Evolutionary conservation across 2,888 invertebrate species (phyloP), one percentile per base, ranked within the genome.

Genomic region (Drosophila paucipuncta): DNA sequence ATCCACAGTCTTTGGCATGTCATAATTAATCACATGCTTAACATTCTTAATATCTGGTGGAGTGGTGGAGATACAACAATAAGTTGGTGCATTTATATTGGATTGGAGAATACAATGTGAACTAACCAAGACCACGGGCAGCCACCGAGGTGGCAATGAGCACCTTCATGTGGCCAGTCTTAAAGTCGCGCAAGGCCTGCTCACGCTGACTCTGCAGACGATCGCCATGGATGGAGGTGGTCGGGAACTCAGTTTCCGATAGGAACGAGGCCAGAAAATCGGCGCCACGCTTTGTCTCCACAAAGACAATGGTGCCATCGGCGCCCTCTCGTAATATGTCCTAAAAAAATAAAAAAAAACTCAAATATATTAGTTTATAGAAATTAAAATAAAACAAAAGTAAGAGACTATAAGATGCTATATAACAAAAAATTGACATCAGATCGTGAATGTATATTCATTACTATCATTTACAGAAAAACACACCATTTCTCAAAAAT

Each of bases 201-300:
- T 99, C 99, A 60, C 99, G 95, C 93, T 99, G 99, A 59, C 97
- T 95, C 93, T 99, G 99, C 89, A 97, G 95, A 55, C 99, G 96
- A 94, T 99, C 99, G 41, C 99, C 99, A 94, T 99, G 99, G 91
- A 99, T 99, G 47, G 99, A 99, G 6, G 99, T 98, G 0, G 99
- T 99, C 10, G 98, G 97, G 68, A 96, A 95, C 67, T 96, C 95
- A n/a, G 95, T 95, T 92, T 97, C 97, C 0, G 97, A 97, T 37
- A 99, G 93, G 84, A 96, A 95, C 0, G 97, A 95, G 0, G 98
- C 99, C 30, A 98, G 94, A 91, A 97, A 98, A 93, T 99, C 99
- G 0, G 98, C 98, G 68, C 96, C 97, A 50, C 97, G 95, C 91
- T 99, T 98, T 18, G 96, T 96, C 90, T 97, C 98, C 0, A 99